Conservation (phyloP, 2,113 vertebrate species). For the Crotalus viridis region DNA sequence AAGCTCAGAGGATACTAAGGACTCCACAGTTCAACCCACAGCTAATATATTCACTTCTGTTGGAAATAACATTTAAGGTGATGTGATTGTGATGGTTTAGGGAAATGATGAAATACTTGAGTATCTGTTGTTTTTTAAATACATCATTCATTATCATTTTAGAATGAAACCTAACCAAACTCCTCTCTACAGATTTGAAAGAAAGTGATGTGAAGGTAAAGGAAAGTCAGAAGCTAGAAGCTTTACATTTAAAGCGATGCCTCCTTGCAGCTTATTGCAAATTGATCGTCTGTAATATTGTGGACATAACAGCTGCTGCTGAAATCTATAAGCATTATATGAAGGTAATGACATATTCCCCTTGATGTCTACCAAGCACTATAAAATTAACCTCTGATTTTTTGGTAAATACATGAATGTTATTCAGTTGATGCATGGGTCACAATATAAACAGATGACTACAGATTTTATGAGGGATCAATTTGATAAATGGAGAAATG, state of each 20-base stretch:
- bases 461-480: background rate
- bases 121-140: conserved; percentile 38
- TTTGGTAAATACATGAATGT: background rate
- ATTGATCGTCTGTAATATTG: conserved; percentile 79
- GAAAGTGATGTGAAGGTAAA: conserved; percentile 59
- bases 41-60: background rate
- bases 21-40: background rate
- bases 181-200: conserved; percentile 51
- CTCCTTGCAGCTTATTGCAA: conserved; percentile 87
- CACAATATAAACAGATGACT: background rate
- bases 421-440: background rate
- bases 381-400: conserved; percentile 1
- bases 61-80: background rate
- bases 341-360: conserved; percentile 74
- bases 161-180: conserved; percentile 36
- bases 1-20: background rate
- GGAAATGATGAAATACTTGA: conserved; percentile 22
- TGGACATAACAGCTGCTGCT: conserved; percentile 83
- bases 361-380: background rate
- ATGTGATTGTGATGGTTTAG: conserved; percentile 13
- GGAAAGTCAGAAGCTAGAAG: conserved; percentile 67
- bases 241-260: conserved; percentile 76
- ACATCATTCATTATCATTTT: conserved; percentile 26
- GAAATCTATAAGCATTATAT: conserved; percentile 86
- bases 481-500: background rate